A percentile compares a stretch with the other conserved stretches of the same genome.
Evolutionary conservation across 2,113 vertebrate genomes (phyloP).

Genomic region (Pelobates fuscus): DNA sequence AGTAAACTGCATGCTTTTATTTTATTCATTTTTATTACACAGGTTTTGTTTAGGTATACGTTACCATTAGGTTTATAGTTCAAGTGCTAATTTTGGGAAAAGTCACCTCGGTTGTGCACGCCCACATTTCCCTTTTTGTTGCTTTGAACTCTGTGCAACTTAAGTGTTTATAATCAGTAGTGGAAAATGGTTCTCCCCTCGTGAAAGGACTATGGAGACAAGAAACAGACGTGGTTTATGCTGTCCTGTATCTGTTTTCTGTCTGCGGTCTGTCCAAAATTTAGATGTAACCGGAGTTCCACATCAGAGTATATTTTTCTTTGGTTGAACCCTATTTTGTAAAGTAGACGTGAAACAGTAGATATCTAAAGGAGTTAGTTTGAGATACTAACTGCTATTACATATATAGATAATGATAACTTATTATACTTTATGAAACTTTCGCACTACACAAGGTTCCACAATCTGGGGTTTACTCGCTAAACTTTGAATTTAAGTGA

Average conservation of each 20-base stretch:
- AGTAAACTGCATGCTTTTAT: background rate
- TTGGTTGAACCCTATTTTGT: background rate
- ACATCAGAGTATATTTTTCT: background rate
- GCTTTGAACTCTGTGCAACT: constrained; percentile 35
- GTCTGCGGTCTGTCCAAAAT: constrained; percentile 42
- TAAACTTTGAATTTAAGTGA: no score
- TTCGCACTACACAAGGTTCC: no score
- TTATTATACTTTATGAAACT: no score
- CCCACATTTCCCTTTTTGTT: constrained; percentile 41
- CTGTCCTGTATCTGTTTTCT: constrained; percentile 42
- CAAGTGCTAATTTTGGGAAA: constrained; percentile 37
- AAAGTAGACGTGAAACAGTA: background rate
- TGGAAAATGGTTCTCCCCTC: constrained; percentile 45
- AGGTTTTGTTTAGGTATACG: background rate
- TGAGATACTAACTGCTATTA: background rate
- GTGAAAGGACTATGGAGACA: constrained; percentile 35
- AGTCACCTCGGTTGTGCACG: constrained; percentile 14
- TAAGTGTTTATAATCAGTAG: constrained; percentile 51
- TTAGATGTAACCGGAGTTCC: constrained; percentile 22
- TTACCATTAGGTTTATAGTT: constrained; percentile 35
- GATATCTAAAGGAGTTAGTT: background rate
- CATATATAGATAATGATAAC: no score
- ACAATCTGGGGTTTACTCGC: no score
- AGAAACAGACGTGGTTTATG: constrained; percentile 40
- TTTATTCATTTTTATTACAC: background rate